Evolutionary conservation across 2,888 invertebrate genomes (phyloP), one percentile per base, ranked within the genome.

Genomic region (Pimpla rufipes): DNA sequence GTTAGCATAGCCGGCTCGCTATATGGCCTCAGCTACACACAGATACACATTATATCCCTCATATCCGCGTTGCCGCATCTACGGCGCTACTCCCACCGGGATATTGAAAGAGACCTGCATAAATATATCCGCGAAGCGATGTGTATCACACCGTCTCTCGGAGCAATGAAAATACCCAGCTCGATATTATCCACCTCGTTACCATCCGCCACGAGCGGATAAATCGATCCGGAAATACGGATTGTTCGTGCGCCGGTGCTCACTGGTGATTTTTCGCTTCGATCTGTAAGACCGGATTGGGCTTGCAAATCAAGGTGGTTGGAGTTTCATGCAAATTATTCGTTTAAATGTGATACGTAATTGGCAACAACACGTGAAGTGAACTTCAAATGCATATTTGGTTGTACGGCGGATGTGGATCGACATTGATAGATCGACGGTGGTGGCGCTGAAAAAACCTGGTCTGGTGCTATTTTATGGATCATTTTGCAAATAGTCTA

Each of bases 101-200:
- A 79, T 79, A 79, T 79, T 79, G 82, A 79, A 82, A 79, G 42
- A 66, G 64, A 75, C 52, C 50, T 18, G 74, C 66, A 66, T 79
- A 70, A 74, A n/a, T n/a, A 70, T 74, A 74, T 78, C 74, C 29
- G 47, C 29, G 47, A 57, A 42, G 59, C 7, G 52, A n/a, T 45
- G 57, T 37, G 18, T 10, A 55, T 71, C n/a, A n/a, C 70, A 68
- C 68, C 67, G 11, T 40, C 47, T 62, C 78, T 52, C 40, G 40
- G 68, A 68, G 21, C 50, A 50, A 70, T 23, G 13, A 45, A 18
- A 64, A 37, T 42, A 29, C 7, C 21, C 10, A 16, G 50, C 29
- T 52, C 70, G 64, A 62, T 47, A 57, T 57, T 42, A 64, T 71
- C 21, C n/a, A 10, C 16, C 3, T 37, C 29, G 55, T 23, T 23